Conservation (phyloP, 1,140 invertebrate genomes). For the Drosophila elegans region DNA sequence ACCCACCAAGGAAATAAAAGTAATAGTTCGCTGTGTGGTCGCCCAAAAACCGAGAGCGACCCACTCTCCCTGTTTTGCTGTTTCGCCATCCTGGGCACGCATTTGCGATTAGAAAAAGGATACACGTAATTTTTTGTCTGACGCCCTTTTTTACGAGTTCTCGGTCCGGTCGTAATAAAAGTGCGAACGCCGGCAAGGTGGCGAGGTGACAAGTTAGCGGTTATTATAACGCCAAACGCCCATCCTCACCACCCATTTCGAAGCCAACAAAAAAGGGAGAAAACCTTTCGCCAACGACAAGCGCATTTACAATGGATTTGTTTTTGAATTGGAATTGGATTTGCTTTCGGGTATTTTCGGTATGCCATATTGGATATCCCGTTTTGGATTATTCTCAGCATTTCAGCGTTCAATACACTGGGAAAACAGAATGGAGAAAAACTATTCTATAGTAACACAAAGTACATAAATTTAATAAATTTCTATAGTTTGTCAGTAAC, state of each 20-base stretch:
- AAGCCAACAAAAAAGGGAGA: conserved; percentile 1
- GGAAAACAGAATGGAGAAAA: not conserved
- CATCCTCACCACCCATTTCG: not conserved
- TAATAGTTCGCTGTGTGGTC: conserved; percentile 61
- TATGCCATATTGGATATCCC: conserved; percentile 32
- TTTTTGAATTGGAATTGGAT: conserved; percentile 74
- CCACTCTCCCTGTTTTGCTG: not conserved
- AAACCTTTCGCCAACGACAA: conserved; percentile 23
- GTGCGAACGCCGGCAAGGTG: conserved; percentile 33
- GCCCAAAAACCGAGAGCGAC: not conserved
- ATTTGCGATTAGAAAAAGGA: conserved; percentile 79
- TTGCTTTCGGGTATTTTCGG: conserved; percentile 48
- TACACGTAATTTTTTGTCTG: conserved; percentile 75
- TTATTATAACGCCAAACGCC: conserved; percentile 74
- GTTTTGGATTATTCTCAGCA: conserved; percentile 37
- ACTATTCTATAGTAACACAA: too few species aligned
- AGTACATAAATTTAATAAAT: too few species aligned
- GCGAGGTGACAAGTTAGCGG: conserved; percentile 76
- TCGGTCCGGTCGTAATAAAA: conserved; percentile 55
- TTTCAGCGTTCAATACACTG: conserved; percentile 13
- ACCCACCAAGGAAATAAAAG: conserved; percentile 68
- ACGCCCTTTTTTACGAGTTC: conserved; percentile 64
- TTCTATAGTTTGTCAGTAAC: too few species aligned
- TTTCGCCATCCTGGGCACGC: conserved; percentile 30
- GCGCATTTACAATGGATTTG: conserved; percentile 72